Evolutionary conservation across 2,888 invertebrate genomes (phyloP), one percentile per base, ranked within the genome.

Genomic region (Ischnura elegans): DNA sequence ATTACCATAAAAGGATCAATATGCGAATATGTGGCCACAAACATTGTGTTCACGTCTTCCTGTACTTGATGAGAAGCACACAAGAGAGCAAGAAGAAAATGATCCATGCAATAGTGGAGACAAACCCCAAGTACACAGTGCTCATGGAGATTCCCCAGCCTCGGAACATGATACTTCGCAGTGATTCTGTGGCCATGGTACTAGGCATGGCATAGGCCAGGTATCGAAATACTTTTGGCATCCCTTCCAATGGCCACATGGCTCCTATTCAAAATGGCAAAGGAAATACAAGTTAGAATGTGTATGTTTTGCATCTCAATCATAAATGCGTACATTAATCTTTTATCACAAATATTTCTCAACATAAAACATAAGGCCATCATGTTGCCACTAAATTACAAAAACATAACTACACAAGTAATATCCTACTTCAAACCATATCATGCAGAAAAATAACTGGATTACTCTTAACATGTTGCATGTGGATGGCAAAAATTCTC

Each of bases 211-310:
- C 55, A 51, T 90, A 90, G n/a, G 90, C 90, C 42, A 90, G 43
- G 90, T 90, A 90, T 0, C 90, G 90, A 43, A 90, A 90, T n/a
- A 61, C 25, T 2, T 21, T 47, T 8, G 97, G 97, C 96, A 97
- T 97, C 10, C 97, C 97, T 95, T 98, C 97, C 21, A 97, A 95
- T 0, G 98, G 98, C 98, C 98, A 98, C 85, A 98, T 96, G 93
- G 97, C 96, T 93, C 97, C 97, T 97, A 94, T 46, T 95, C 95
- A 94, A 94, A 66, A 94, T 45, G 36, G 85, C 25, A 87, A 90
- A 76, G 8, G 16, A n/a, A 66, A 76, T 36, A 76, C 10, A 10
- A 36, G 25, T 61, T 25, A 61, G 19, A 3, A 61, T 16, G 61
- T n/a, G n/a, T n/a, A n/a, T n/a, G n/a, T n/a, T n/a, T n/a, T n/a